phyloP scores from a whole-genome alignment of 2,113 vertebrate genomes.

The Rhineura floridana region DNA sequence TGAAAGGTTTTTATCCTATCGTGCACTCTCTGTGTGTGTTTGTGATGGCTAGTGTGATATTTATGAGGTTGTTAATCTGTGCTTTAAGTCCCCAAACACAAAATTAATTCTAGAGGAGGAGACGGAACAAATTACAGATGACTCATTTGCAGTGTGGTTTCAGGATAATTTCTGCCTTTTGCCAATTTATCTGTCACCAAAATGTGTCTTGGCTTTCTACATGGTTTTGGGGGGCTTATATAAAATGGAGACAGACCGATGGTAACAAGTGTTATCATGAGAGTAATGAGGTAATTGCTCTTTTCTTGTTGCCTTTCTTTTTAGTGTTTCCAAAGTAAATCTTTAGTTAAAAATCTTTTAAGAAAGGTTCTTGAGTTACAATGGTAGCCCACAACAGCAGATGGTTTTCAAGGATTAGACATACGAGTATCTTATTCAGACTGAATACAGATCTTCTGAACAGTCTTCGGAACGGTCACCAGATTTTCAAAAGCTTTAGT shows the following conservation, averaged over 20 bases:
- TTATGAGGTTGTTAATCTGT: constrained; percentile 25
- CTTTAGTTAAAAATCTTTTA: constrained; percentile 62
- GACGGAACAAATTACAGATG: constrained; percentile 14
- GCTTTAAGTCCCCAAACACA: neutral
- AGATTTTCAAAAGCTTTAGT: neutral
- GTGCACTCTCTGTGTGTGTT: neutral
- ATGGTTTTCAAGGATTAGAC: constrained; percentile 16
- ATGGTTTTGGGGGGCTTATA: constrained; percentile 34
- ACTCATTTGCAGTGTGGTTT: neutral
- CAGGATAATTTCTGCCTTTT: constrained; percentile 13
- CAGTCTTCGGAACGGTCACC: neutral
- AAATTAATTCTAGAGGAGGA: constrained; percentile 40
- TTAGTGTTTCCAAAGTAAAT: constrained; percentile 59
- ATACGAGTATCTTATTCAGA: neutral
- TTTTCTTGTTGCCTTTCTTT: constrained; percentile 41
- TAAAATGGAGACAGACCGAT: constrained; percentile 43
- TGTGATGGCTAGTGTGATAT: neutral
- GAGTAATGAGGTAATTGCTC: constrained; percentile 57
- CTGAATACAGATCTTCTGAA: neutral
- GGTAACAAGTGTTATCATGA: constrained; percentile 58
- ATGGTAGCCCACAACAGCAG: neutral
- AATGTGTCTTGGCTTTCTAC: constrained; percentile 31
- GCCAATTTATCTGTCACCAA: constrained; percentile 26
- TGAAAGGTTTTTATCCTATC: constrained; percentile 7
- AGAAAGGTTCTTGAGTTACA: constrained; percentile 23